These are phyloP conservation scores for Neuroterus valhalla DNA, from an alignment of 1,140 invertebrate species.

Conservation along the genomic window DNA sequence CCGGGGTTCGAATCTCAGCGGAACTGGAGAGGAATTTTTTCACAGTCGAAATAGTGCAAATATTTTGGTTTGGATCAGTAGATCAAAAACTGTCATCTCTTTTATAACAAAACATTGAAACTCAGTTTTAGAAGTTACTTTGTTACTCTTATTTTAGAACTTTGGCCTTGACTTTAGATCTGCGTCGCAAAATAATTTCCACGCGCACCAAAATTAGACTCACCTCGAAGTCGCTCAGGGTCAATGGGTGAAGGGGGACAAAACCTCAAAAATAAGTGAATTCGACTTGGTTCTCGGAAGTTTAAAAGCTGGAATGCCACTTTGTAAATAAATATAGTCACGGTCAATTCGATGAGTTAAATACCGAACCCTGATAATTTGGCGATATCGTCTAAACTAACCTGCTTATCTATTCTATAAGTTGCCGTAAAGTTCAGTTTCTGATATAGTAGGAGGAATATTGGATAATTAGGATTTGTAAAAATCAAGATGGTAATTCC, in stretches of 20 bases:
- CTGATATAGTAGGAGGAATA: too few species aligned
- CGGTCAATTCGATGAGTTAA: too few species aligned
- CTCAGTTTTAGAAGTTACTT: neutral
- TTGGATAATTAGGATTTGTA: too few species aligned
- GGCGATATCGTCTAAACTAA: too few species aligned
- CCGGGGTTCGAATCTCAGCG: too few species aligned
- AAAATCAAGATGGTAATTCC: too few species aligned
- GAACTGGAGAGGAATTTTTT: too few species aligned
- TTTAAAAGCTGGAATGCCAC: neutral
- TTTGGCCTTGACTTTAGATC: constrained; percentile 4
- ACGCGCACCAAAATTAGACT: constrained; percentile 21
- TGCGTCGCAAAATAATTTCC: constrained; percentile 16
- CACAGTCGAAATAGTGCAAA: too few species aligned
- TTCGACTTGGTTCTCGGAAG: neutral
- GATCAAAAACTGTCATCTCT: neutral
- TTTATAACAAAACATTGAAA: neutral
- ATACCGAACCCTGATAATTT: too few species aligned
- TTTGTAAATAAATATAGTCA: neutral
- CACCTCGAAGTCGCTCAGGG: neutral
- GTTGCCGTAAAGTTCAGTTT: too few species aligned
- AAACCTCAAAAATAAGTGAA: constrained; percentile 1
- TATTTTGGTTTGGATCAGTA: too few species aligned
- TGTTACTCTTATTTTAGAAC: constrained; percentile 5
- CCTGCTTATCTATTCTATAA: too few species aligned
- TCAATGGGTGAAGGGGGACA: constrained; percentile 6